Evolutionary conservation across 2,888 invertebrate genomes (phyloP).

Genomic region (Ariolimax columbianus): DNA sequence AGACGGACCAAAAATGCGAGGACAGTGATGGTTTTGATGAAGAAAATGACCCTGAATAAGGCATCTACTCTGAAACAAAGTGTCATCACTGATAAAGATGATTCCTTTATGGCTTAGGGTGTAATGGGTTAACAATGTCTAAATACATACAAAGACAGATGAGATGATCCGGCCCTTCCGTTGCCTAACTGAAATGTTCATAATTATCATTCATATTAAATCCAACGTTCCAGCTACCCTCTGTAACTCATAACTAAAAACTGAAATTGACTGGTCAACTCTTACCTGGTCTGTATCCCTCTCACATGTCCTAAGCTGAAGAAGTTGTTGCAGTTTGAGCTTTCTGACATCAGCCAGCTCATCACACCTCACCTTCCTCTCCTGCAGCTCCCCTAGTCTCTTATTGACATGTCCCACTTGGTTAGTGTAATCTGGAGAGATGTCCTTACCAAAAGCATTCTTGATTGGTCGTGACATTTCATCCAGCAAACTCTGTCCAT

Average conservation of each 20-base stretch:
- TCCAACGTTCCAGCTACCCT: too few species aligned
- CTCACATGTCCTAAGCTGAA: conserved; percentile 87
- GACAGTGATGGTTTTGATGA: too few species aligned
- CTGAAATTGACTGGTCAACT: not conserved
- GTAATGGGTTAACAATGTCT: too few species aligned
- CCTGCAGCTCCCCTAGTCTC: conserved; percentile 85
- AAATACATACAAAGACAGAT: too few species aligned
- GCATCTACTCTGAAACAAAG: too few species aligned
- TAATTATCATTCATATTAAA: too few species aligned
- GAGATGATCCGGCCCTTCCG: too few species aligned
- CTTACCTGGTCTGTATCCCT: conserved; percentile 85
- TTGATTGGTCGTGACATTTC: conserved; percentile 88
- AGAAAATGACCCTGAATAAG: too few species aligned
- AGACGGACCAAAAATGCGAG: too few species aligned
- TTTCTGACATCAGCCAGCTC: conserved; percentile 88
- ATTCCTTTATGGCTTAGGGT: too few species aligned
- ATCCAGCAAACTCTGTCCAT: conserved; percentile 88
- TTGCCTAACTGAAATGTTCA: too few species aligned
- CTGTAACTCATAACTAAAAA: not conserved
- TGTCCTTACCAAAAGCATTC: conserved; percentile 86
- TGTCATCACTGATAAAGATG: too few species aligned
- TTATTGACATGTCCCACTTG: conserved; percentile 86
- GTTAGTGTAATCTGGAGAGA: conserved; percentile 81
- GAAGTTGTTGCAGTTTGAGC: conserved; percentile 87
- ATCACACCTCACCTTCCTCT: conserved; percentile 84